Evolutionary conservation across 2,888 invertebrate genomes (phyloP).

Genomic region (Phoenoteleia sp.): DNA sequence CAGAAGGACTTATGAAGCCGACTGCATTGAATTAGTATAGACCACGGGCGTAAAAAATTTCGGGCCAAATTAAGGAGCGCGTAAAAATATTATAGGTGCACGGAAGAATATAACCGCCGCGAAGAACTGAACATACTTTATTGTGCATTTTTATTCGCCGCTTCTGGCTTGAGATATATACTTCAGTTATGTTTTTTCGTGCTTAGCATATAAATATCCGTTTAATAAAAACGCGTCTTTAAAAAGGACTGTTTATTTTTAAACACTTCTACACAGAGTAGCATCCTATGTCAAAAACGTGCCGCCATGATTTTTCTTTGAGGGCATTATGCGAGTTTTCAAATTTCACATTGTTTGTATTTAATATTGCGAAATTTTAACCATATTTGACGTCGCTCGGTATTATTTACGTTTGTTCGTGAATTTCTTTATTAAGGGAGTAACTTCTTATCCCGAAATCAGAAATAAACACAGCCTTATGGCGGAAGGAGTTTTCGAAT

Average conservation of each 20-base stretch:
- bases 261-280: constrained; percentile 13
- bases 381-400: neutral
- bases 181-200: neutral
- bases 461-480: too few relatives aligned
- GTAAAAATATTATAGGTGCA: constrained; percentile 1
- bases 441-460: too few relatives aligned
- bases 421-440: too few relatives aligned
- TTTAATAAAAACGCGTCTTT: constrained; percentile 24
- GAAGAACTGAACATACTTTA: neutral
- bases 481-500: too few relatives aligned
- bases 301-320: neutral
- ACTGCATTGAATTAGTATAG: constrained; percentile 2
- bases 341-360: constrained; percentile 25
- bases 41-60: neutral
- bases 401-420: too few relatives aligned
- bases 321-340: neutral
- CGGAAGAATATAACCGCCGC: neutral
- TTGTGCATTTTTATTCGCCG: neutral
- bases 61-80: neutral
- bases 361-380: constrained; percentile 20
- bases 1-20: neutral
- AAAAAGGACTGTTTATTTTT: constrained; percentile 30
- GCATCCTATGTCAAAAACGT: constrained; percentile 8
- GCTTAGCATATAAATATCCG: constrained; percentile 5
- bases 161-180: neutral